These are phyloP conservation scores for Oncopodura yosiiana DNA, from an alignment of 1,140 invertebrate species.

Conservation along the genomic window DNA sequence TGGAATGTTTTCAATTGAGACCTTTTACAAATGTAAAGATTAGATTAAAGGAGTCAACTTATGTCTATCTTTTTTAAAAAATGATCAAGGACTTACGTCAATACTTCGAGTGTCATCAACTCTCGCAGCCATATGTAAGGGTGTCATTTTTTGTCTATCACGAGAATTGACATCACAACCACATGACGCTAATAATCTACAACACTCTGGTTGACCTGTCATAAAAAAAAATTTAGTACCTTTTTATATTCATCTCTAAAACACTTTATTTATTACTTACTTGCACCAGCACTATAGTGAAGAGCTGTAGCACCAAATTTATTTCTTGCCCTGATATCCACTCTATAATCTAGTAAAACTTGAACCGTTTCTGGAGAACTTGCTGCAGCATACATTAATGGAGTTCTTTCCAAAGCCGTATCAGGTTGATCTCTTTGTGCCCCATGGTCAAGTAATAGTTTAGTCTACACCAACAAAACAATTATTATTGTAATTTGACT, in stretches of 20 bases:
- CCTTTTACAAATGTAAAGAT: no score
- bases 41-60: no score
- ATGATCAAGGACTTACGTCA: slow-evolving; percentile 28
- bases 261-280: no score
- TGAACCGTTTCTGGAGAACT: slow-evolving; percentile 30
- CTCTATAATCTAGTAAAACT: slow-evolving; percentile 28
- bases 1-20: no score
- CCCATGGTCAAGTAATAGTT: slow-evolving; percentile 30
- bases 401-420: slow-evolving; percentile 30
- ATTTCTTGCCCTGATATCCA: slow-evolving; percentile 30
- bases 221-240: background rate
- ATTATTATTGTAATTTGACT: background rate
- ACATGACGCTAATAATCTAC: slow-evolving; percentile 21
- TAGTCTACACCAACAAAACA: slow-evolving; percentile 15
- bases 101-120: slow-evolving; percentile 35
- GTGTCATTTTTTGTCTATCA: slow-evolving; percentile 34
- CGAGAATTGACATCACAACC: slow-evolving; percentile 34
- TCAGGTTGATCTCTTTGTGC: slow-evolving; percentile 35
- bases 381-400: slow-evolving; percentile 31
- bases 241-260: background rate
- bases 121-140: slow-evolving; percentile 32
- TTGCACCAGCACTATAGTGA: slow-evolving; percentile 34
- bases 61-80: no score
- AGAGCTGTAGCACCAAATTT: slow-evolving; percentile 34
- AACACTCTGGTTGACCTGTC: slow-evolving; percentile 33